Evolutionary conservation across 2,797 vertebrate genomes (phyloP).

Genomic region (Ctenosaura bakeri): DNA sequence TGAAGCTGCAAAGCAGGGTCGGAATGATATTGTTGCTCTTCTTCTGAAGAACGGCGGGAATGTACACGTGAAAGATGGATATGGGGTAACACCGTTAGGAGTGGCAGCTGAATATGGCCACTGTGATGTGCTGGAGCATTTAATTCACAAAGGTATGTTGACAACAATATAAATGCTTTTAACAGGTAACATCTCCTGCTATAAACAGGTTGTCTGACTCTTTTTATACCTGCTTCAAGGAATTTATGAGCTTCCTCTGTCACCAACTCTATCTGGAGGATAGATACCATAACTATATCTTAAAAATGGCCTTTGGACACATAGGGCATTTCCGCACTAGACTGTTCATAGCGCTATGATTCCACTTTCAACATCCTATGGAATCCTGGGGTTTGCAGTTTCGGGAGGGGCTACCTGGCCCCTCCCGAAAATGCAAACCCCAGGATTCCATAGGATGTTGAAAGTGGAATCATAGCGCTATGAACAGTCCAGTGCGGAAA

Average conservation of each 20-base stretch:
- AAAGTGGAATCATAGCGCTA: no score
- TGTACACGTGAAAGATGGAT: constrained; percentile 82
- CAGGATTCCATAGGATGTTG: no score
- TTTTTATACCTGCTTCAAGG: background rate
- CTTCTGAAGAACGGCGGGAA: constrained; percentile 86
- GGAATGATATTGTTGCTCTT: constrained; percentile 82
- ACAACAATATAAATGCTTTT: background rate
- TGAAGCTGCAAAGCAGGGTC: constrained; percentile 88
- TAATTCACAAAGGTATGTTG: constrained; percentile 87
- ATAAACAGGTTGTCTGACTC: background rate
- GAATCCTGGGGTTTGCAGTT: no score
- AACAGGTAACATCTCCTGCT: background rate
- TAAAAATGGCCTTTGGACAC: no score
- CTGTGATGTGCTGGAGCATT: constrained; percentile 85
- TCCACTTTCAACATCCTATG: no score
- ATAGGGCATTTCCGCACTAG: no score
- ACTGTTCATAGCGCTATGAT: no score
- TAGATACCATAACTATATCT: no score
- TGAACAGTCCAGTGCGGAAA: background rate
- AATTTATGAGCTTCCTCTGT: background rate
- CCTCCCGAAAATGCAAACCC: no score
- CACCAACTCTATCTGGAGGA: background rate
- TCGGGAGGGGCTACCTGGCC: no score
- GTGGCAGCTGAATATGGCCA: constrained; percentile 87
- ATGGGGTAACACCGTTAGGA: constrained; percentile 86